These are phyloP conservation scores for Sialia sialis DNA, from an alignment of 2,113 vertebrate genomes.

Conservation along the genomic window DNA sequence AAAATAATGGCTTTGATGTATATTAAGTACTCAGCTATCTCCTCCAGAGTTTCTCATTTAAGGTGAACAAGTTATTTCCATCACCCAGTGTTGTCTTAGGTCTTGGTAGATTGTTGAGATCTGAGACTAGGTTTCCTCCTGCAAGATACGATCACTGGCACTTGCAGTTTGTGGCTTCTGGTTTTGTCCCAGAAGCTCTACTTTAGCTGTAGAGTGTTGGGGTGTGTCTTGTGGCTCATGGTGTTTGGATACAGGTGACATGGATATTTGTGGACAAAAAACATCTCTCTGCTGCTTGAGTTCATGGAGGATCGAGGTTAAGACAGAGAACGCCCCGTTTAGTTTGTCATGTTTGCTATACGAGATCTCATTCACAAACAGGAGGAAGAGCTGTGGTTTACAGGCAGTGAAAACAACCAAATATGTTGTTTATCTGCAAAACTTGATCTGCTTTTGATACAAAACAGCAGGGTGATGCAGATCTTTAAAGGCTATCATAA, in stretches of 20 bases:
- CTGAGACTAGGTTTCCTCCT: not conserved
- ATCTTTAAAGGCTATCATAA: not conserved
- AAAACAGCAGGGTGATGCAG: not conserved
- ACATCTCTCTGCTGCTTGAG: not conserved
- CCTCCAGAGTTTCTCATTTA: not conserved
- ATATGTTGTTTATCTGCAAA: not conserved
- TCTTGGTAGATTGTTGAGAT: not conserved
- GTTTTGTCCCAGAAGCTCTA: not conserved
- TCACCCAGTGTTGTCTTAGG: not conserved
- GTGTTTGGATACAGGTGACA: not conserved
- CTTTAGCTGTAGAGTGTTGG: not conserved
- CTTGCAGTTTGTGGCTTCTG: not conserved
- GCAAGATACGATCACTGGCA: not conserved
- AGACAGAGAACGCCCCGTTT: not conserved
- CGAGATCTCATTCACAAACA: not conserved
- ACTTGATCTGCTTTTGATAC: not conserved
- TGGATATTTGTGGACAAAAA: not conserved
- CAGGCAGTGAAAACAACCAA: not conserved
- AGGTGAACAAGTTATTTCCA: not conserved
- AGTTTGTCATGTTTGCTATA: accelerated
- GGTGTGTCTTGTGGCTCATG: not conserved
- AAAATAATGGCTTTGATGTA: not conserved
- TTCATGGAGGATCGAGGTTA: not conserved
- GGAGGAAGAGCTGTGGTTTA: conserved; percentile 2
- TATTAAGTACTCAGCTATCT: not conserved